phyloP scores from a whole-genome alignment of 1,140 invertebrate genomes.

The Drosophila persimilis region DNA sequence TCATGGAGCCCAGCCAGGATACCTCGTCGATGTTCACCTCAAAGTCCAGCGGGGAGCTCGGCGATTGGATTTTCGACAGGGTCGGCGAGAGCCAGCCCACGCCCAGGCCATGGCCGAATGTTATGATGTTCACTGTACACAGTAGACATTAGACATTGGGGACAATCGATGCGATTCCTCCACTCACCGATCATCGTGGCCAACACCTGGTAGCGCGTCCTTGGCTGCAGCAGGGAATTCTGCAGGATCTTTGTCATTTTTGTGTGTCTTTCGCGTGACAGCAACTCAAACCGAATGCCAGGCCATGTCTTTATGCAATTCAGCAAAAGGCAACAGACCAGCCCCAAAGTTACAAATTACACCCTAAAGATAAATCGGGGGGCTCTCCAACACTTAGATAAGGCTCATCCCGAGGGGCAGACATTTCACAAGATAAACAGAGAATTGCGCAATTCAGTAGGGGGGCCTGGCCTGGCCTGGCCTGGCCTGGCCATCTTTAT shows the following conservation, averaged over 20 bases:
- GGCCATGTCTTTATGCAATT: too few relatives aligned
- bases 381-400: too few relatives aligned
- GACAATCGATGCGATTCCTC: not conserved
- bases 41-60: constrained; percentile 57
- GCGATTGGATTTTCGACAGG: constrained; percentile 47
- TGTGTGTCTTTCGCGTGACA: too few relatives aligned
- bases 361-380: too few relatives aligned
- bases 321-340: too few relatives aligned
- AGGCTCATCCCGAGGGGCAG: too few relatives aligned
- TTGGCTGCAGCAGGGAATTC: not conserved
- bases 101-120: constrained; percentile 82
- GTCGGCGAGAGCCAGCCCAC: constrained; percentile 83
- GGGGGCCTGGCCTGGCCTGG: too few relatives aligned
- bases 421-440: too few relatives aligned
- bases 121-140: constrained; percentile 79
- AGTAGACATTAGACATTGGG: not conserved
- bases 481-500: too few relatives aligned
- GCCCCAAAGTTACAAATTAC: too few relatives aligned
- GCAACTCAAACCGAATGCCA: too few relatives aligned
- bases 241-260: not conserved
- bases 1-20: constrained; percentile 76
- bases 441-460: too few relatives aligned
- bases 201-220: not conserved
- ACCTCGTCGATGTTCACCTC: constrained; percentile 58
- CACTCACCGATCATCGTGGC: constrained; percentile 41